Evolutionary conservation across 2,113 vertebrate genomes (phyloP).

Genomic region (Brachypteracias leptosomus): DNA sequence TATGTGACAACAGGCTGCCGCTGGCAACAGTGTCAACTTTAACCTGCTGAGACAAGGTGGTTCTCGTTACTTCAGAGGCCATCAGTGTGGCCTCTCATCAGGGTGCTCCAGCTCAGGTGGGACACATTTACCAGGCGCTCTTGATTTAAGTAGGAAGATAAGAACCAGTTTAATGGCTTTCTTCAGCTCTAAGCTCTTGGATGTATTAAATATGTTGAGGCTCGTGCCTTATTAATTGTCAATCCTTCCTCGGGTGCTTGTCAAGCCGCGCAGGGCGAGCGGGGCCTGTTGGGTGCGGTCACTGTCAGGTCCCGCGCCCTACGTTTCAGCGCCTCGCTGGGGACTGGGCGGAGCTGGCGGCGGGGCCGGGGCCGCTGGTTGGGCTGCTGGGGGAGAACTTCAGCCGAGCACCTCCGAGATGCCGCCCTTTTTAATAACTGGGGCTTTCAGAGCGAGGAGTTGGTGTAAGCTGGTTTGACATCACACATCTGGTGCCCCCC

Average conservation of each 20-base stretch:
- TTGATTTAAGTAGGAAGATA: not conserved
- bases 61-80: not conserved
- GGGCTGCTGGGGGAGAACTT: not conserved
- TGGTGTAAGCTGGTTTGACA: too few relatives aligned
- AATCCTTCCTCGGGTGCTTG: fast-evolving
- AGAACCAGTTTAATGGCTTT: not conserved
- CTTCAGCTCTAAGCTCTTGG: not conserved
- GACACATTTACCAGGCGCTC: not conserved
- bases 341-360: fast-evolving
- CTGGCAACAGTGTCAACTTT: not conserved
- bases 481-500: not conserved
- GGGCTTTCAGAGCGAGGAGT: not conserved
- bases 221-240: too few relatives aligned
- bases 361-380: fast-evolving
- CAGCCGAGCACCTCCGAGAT: not conserved
- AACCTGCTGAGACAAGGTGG: not conserved
- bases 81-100: fast-evolving
- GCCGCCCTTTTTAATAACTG: not conserved
- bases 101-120: fast-evolving
- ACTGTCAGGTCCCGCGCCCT: fast-evolving
- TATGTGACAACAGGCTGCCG: not conserved
- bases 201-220: fast-evolving
- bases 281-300: fast-evolving
- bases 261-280: not conserved
- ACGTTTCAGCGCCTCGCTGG: fast-evolving